Evolutionary conservation across 2,113 vertebrate genomes (phyloP), one percentile per base, ranked within the genome.

Genomic region (Artemisiospiza belli): DNA sequence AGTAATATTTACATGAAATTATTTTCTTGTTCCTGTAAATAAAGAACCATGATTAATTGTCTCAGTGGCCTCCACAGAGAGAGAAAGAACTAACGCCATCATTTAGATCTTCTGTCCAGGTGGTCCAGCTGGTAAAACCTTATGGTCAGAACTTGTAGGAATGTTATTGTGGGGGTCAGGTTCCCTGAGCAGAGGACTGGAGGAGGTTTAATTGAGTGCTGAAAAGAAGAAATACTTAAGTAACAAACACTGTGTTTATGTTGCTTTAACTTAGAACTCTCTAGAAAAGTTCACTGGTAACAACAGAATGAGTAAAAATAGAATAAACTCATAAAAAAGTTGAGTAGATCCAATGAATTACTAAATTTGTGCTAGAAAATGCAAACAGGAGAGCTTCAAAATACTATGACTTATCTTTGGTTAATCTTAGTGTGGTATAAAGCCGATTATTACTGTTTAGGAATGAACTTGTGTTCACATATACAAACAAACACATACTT

Each of bases 161-260:
- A 22, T 54, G 3, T 27, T 17, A n/a, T 15, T 3, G 2, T 39
- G 10, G 30, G 3, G 2, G 4, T 69, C 18, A 69, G 2, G 77
- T 87, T 87, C 30, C 27, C 19, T 61, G 30, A 52, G n/a, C 51
- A 63, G 28, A 54, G 6, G 10, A 6, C 7, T 79, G n/a, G 2
- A 4, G 5, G 6, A 80, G 16, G 2, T 77, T 86, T 81, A 67
- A 64, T 19, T 66, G 17, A 30, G 15, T 69, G 30, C 49, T 52
- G 16, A 81, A 47, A 83, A 77, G 11, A 11, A 12, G n/a, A 66
- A 57, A 33, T 28, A 35, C 30, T 54, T 41, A 41, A 57, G 7
- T 44, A 78, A 74, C 5, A 62, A 62, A 92, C 52, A 5, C 24
- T 33, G 2, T 59, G 47, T 64, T 73, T 68, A 35, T 61, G 9